These are phyloP conservation scores for Alauda arvensis DNA, from an alignment of 2,797 vertebrate genomes.

Conservation along the genomic window DNA sequence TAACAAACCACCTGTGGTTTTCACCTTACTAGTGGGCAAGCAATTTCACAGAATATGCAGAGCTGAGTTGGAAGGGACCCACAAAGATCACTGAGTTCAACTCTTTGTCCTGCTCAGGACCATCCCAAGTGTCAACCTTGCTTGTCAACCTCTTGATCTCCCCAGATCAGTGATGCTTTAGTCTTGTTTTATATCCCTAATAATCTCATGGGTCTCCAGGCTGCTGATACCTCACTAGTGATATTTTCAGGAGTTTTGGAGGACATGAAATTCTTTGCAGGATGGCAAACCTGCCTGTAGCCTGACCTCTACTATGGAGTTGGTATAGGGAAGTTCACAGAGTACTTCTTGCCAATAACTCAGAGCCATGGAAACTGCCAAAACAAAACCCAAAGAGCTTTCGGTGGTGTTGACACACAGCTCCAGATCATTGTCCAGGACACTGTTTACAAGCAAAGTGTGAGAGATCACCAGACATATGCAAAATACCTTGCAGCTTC, in stretches of 20 bases:
- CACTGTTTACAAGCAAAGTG: fast-evolving
- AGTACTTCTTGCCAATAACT: neutral
- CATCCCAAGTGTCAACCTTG: neutral
- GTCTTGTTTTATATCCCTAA: neutral
- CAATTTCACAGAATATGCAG: neutral
- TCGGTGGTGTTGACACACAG: neutral
- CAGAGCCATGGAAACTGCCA: neutral
- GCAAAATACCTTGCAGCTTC: neutral
- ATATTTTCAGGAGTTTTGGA: neutral
- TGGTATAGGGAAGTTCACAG: neutral
- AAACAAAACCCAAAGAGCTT: neutral
- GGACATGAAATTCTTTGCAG: neutral
- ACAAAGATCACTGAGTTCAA: neutral
- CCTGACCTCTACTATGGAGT: fast-evolving
- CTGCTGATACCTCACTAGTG: neutral
- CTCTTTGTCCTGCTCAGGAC: neutral
- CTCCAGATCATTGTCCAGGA: neutral
- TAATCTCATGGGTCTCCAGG: neutral
- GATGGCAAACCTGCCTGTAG: neutral
- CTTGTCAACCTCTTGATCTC: neutral
- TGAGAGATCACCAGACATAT: neutral
- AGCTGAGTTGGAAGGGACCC: neutral
- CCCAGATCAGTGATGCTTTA: neutral
- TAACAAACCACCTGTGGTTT: neutral
- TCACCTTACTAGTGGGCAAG: neutral